Base-by-base conservation (phyloP, 2,113 vertebrate species). In the Lichenostomus cassidix region DNA sequence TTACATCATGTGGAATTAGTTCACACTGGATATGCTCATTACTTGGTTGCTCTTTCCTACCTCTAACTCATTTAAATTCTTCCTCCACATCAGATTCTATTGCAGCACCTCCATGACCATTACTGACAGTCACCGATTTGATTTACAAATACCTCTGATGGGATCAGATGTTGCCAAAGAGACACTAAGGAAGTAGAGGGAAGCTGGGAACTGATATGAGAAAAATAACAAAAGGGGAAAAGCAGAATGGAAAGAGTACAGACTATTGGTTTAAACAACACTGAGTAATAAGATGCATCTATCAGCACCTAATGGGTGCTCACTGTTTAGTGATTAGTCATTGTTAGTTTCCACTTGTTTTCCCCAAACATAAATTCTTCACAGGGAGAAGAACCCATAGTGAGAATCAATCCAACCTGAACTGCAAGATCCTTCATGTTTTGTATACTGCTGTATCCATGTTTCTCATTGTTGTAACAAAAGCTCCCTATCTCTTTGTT, bases 61-160 rank as follows among this genome's bases (percentile, higher is more conserved):
- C 53, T 90, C 44, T 63, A 56, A 68, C 27, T 95, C 60, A 89
- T 93, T 95, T 77, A 85, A 89, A 96, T 95, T 95, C 77, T 83
- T 96, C 62, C 46, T 94, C n/a, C 59, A 68, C 53, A 82, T 7
- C 37, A 83, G 77, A 86, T 93, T 92, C 87, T 93, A 90, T 80
- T 90, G 83, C 93, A 96, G 69, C 63, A 94, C 73, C 80, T 96
- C 77, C 80, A 82, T 31, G 46, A 42, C 69, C 60, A 56, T 65
- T 83, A 88, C 73, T 83, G 90, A 93, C 90, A 93, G 73, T 58
- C 83, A 92, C 73, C 5, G 15, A 95, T 88, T 95, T 96, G 95
- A 90, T 96, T 95, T 92, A 86, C 83, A 90, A 94, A 92, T 68
- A 84, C 84, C 80, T 90, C 64, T 78, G 59, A 91, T 47, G 39